phyloP scores from a whole-genome alignment of 2,888 invertebrate species.

The Athalia cordata region DNA sequence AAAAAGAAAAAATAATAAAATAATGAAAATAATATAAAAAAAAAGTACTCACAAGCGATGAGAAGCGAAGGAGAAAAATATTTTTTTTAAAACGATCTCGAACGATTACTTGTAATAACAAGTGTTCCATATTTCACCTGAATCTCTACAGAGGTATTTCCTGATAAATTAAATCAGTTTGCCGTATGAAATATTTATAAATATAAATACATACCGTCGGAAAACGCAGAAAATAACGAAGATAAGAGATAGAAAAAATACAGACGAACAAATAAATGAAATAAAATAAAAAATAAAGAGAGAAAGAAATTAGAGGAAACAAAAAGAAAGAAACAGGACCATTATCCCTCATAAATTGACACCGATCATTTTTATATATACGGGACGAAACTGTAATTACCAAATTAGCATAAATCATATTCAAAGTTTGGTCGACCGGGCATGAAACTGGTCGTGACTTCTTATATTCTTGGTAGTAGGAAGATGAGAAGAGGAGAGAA shows the following conservation, averaged over 20 bases:
- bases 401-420: constrained; percentile 39
- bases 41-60: too few species aligned
- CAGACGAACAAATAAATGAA: not conserved
- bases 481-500: not conserved
- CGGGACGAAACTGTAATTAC: constrained; percentile 39
- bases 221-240: not conserved
- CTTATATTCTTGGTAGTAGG: not conserved
- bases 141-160: too few species aligned
- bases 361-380: constrained; percentile 34
- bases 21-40: too few species aligned
- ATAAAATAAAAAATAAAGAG: not conserved
- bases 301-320: not conserved
- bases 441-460: constrained; percentile 33
- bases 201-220: too few species aligned
- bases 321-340: not conserved
- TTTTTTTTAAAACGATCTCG: too few species aligned
- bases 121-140: too few species aligned
- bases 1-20: too few species aligned
- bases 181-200: too few species aligned
- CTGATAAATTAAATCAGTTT: too few species aligned
- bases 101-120: too few species aligned
- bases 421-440: constrained; percentile 39
- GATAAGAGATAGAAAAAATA: not conserved
- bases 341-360: constrained; percentile 39
- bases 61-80: too few species aligned